Evolutionary conservation across 2,888 invertebrate species (phyloP).

Genomic region (Scrobipalpa atriplicella): DNA sequence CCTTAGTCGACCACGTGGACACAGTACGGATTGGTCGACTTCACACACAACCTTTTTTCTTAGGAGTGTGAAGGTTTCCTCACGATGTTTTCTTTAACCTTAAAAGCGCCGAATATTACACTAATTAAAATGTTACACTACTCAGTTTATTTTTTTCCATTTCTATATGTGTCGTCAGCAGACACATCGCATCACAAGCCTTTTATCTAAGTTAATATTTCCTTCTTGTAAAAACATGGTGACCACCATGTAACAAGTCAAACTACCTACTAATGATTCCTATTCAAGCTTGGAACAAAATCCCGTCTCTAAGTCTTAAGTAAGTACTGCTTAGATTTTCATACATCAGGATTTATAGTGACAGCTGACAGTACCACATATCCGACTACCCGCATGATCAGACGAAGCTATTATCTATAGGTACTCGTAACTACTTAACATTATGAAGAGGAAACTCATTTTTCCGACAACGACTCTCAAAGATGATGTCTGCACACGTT

Average conservation of each 20-base stretch:
- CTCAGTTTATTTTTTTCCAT: no score
- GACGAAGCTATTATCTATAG: neutral
- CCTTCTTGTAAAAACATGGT: neutral
- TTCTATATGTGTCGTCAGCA: no score
- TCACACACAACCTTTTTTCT: no score
- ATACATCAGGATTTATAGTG: constrained; percentile 1
- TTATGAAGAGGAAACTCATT: neutral
- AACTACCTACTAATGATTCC: constrained; percentile 11
- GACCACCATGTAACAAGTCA: constrained; percentile 11
- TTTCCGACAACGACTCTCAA: no score
- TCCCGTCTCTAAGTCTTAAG: neutral
- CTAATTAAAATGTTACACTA: no score
- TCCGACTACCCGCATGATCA: constrained; percentile 16
- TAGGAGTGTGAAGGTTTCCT: no score
- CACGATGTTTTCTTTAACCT: no score
- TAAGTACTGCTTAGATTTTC: constrained; percentile 7
- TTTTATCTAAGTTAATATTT: neutral
- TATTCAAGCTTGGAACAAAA: neutral
- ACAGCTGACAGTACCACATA: neutral
- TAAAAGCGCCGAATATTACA: no score
- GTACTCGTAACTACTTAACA: neutral
- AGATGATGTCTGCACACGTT: no score
- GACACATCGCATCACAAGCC: neutral
- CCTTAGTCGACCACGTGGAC: no score
- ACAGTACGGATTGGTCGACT: no score